Evolutionary conservation across 2,113 vertebrate species (phyloP).

Genomic region (Oophaga pumilio): DNA sequence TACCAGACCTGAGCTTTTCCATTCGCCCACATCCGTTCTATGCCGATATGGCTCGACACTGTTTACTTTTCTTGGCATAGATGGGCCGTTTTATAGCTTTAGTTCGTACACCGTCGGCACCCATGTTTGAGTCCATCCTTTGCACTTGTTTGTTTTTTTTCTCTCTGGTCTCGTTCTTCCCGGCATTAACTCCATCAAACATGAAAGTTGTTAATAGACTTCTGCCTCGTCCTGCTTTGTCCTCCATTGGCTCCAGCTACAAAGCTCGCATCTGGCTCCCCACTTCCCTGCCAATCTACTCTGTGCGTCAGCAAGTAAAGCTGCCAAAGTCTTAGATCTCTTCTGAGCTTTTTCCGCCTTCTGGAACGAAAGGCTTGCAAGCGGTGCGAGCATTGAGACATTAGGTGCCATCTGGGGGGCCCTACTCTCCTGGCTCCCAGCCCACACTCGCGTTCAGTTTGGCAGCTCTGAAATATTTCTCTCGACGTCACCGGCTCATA

Average conservation of each 20-base stretch:
- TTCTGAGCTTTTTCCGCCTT: conserved; percentile 53
- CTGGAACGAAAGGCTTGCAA: conserved; percentile 45
- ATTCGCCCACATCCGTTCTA: too few species aligned
- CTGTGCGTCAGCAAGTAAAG: conserved; percentile 56
- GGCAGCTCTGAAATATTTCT: conserved; percentile 54
- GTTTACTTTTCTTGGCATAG: too few species aligned
- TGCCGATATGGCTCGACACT: too few species aligned
- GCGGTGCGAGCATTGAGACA: conserved; percentile 37
- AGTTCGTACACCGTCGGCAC: neutral
- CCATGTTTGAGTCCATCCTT: neutral
- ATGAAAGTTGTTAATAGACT: conserved; percentile 48
- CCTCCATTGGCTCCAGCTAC: conserved; percentile 51
- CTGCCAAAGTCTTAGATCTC: conserved; percentile 56
- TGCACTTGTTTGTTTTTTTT: neutral
- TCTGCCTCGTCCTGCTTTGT: conserved; percentile 48
- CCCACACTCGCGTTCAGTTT: conserved; percentile 44
- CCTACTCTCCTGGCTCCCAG: conserved; percentile 32
- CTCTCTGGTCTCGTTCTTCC: neutral
- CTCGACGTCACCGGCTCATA: conserved; percentile 47
- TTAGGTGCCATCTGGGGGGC: conserved; percentile 56
- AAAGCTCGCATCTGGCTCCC: conserved; percentile 55
- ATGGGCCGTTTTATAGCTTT: neutral
- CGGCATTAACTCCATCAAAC: conserved; percentile 17
- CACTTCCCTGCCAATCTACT: conserved; percentile 53
- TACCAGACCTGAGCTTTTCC: too few species aligned